Evolutionary conservation across 2,113 vertebrate genomes (phyloP).

Genomic region (Gadus chalcogrammus): DNA sequence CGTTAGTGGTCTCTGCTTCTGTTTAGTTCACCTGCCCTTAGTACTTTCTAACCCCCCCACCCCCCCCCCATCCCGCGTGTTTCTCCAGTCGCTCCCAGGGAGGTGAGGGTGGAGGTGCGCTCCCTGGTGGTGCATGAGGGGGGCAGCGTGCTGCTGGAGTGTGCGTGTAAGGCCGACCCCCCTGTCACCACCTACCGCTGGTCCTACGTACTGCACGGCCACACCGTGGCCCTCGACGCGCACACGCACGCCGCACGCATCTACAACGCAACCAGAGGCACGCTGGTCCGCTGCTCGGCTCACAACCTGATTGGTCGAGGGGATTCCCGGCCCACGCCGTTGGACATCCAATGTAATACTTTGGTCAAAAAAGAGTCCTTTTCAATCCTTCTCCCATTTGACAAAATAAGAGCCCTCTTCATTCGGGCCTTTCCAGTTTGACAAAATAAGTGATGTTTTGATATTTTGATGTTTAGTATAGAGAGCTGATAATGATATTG

Average conservation of each 20-base stretch:
- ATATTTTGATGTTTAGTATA: too few relatives aligned
- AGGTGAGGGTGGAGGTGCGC: constrained; percentile 63
- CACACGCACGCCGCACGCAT: constrained; percentile 51
- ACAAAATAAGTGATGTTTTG: too few relatives aligned
- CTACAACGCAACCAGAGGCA: constrained; percentile 67
- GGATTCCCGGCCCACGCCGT: constrained; percentile 45
- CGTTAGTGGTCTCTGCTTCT: background rate
- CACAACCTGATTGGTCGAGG: constrained; percentile 66
- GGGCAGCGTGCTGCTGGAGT: constrained; percentile 62
- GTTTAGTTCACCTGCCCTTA: background rate
- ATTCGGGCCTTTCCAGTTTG: too few relatives aligned
- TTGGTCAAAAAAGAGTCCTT: too few relatives aligned
- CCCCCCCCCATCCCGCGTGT: background rate
- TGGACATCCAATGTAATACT: constrained; percentile 70
- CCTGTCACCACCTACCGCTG: constrained; percentile 66
- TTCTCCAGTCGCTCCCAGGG: constrained; percentile 68
- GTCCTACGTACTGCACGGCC: constrained; percentile 60
- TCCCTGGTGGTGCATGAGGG: constrained; percentile 61
- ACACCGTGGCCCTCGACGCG: constrained; percentile 39
- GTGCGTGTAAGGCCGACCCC: constrained; percentile 75
- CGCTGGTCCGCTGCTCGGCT: constrained; percentile 63
- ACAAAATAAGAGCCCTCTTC: too few relatives aligned
- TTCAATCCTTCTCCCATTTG: too few relatives aligned
- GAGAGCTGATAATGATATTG: too few relatives aligned
- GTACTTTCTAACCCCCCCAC: too few relatives aligned